phyloP scores from a whole-genome alignment of 2,113 vertebrate genomes.

The Plecotus auritus region DNA sequence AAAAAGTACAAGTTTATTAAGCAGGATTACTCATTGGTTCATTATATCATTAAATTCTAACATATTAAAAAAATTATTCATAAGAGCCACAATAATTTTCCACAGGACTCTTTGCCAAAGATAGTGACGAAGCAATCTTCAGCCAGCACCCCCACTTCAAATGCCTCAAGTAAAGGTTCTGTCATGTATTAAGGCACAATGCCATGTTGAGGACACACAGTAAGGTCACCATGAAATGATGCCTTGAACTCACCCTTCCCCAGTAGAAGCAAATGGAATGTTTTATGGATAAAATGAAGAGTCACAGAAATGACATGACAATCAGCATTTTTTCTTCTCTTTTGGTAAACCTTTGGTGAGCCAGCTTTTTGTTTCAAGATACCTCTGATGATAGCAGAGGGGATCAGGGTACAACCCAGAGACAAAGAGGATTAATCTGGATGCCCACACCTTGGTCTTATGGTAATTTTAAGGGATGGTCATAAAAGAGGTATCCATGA shows the following conservation, averaged over 20 bases:
- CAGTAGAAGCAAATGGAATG: neutral
- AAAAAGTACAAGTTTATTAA: neutral
- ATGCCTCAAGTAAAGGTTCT: neutral
- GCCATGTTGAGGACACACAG: neutral
- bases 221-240: neutral
- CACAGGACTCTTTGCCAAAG: neutral
- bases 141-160: neutral
- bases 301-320: neutral
- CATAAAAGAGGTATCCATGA: neutral
- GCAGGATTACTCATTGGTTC: neutral
- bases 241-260: neutral
- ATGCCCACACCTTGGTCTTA: neutral
- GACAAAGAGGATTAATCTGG: neutral
- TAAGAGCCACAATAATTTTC: neutral
- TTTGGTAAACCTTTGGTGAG: neutral
- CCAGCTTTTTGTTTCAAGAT: neutral
- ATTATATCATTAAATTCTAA: slow-evolving; percentile 8
- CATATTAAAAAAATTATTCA: neutral
- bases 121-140: neutral
- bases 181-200: neutral
- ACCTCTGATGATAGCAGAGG: neutral
- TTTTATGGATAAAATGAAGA: neutral
- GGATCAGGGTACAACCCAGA: neutral
- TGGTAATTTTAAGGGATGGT: neutral
- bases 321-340: neutral